A percentile compares a stretch with the other conserved stretches of the same genome.
Evolutionary conservation across 1,140 invertebrate genomes (phyloP).

Genomic region (Ips nitidus): DNA sequence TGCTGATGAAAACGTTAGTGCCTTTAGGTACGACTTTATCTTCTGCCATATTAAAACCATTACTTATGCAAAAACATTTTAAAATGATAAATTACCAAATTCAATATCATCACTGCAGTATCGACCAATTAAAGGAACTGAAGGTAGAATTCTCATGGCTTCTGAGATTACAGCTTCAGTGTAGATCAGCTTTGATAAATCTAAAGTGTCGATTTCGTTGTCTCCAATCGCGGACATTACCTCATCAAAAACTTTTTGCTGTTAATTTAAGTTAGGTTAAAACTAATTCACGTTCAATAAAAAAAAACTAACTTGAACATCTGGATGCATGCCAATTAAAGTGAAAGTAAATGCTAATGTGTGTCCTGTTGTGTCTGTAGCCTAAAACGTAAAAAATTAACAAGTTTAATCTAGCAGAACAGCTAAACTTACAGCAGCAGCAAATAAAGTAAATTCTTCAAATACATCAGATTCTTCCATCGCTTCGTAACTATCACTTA

Average conservation of each 20-base stretch:
- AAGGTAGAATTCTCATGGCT: constrained; percentile 6
- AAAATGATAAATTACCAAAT: not conserved
- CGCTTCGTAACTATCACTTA: not conserved
- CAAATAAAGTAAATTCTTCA: constrained; percentile 6
- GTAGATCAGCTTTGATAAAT: constrained; percentile 2
- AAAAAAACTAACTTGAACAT: constrained; percentile 1
- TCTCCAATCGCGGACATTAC: constrained; percentile 10
- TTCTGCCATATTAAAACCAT: not conserved
- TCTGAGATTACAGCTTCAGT: constrained; percentile 15
- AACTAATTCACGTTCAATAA: not conserved
- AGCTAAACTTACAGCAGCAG: constrained; percentile 5
- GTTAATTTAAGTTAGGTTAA: not conserved
- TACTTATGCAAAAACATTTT: not conserved
- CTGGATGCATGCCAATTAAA: constrained; percentile 11
- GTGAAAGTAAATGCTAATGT: constrained; percentile 10
- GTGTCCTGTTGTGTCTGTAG: constrained; percentile 19
- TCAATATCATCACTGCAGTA: constrained; percentile 13
- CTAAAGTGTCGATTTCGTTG: not conserved
- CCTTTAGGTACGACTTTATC: constrained; percentile 15
- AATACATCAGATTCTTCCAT: not conserved
- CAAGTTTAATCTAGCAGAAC: not conserved
- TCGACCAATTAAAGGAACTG: constrained; percentile 2
- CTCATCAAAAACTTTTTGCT: constrained; percentile 17
- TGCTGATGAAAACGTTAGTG: not conserved
- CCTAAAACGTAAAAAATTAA: constrained; percentile 11